Conservation (phyloP, 1,140 invertebrate species). For the Tetraneura akinire region DNA sequence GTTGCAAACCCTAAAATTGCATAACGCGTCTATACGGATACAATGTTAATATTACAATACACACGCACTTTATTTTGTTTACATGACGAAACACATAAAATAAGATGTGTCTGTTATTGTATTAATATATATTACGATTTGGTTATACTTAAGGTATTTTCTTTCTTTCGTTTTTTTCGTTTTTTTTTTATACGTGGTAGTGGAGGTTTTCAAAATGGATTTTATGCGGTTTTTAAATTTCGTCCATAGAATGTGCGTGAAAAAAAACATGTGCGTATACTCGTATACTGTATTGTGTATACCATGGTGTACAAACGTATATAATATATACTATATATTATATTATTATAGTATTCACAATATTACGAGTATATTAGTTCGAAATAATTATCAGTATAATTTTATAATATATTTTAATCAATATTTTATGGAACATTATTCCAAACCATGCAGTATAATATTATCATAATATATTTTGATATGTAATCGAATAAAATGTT, state of each 20-base stretch:
- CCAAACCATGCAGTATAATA: no score
- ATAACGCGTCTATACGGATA: neutral
- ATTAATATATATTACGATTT: neutral
- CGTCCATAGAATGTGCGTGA: neutral
- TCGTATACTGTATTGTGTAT: no score
- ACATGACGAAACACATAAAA: neutral
- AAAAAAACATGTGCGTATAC: no score
- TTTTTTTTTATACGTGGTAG: neutral
- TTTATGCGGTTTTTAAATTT: neutral
- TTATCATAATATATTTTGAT: no score
- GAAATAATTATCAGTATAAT: neutral
- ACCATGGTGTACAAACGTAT: no score
- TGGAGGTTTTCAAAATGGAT: neutral
- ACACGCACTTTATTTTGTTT: conserved; percentile 5
- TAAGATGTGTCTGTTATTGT: conserved; percentile 21
- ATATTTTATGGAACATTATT: conserved; percentile 25
- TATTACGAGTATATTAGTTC: no score
- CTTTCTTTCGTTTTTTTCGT: neutral
- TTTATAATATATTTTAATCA: no score
- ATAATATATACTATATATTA: no score
- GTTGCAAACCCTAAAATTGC: conserved; percentile 45
- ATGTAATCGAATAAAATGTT: no score
- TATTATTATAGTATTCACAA: no score
- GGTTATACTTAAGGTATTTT: neutral
- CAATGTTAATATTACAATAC: conserved; percentile 5